Percentiles rank a stretch among this genome's conserved stretches.
These are phyloP conservation scores for Selene dorsalis DNA, from an alignment of 2,797 vertebrate species.

Conservation along the genomic window DNA sequence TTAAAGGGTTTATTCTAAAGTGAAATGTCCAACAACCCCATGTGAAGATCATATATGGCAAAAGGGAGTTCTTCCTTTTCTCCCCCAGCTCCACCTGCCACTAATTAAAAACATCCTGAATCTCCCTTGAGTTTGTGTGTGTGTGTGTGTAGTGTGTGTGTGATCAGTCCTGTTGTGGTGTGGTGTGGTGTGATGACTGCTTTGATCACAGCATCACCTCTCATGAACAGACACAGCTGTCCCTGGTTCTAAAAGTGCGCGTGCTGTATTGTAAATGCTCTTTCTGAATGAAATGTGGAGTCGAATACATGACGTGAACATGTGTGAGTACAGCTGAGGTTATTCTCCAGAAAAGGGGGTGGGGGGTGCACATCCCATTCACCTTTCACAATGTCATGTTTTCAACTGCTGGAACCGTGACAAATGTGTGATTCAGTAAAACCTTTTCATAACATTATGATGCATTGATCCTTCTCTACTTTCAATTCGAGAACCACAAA, in stretches of 20 bases:
- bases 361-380: slow-evolving; percentile 9
- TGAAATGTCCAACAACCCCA: background rate
- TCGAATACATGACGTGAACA: background rate
- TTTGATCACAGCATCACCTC: slow-evolving; percentile 76
- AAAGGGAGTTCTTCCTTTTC: background rate
- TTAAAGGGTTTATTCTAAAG: background rate
- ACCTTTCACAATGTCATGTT: slow-evolving; percentile 1
- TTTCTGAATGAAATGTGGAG: slow-evolving; percentile 22
- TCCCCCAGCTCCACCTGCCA: slow-evolving; percentile 48
- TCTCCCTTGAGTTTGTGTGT: slow-evolving; percentile 34
- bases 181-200: slow-evolving; percentile 66
- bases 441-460: slow-evolving; percentile 11
- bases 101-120: slow-evolving; percentile 70
- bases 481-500: slow-evolving; percentile 23
- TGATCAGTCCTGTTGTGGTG: slow-evolving; percentile 58
- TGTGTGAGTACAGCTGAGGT: background rate
- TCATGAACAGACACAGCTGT: slow-evolving; percentile 67
- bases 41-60: slow-evolving; percentile 6
- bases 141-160: slow-evolving; percentile 39
- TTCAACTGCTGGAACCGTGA: background rate
- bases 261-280: slow-evolving; percentile 13
- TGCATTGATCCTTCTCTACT: background rate
- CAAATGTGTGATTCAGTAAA: background rate
- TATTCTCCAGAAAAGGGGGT: background rate
- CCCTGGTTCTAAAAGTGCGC: background rate